Percentiles rank a stretch among this genome's conserved stretches.
phyloP scores from a whole-genome alignment of 2,797 vertebrate genomes.

The Sarcoramphus papa region DNA sequence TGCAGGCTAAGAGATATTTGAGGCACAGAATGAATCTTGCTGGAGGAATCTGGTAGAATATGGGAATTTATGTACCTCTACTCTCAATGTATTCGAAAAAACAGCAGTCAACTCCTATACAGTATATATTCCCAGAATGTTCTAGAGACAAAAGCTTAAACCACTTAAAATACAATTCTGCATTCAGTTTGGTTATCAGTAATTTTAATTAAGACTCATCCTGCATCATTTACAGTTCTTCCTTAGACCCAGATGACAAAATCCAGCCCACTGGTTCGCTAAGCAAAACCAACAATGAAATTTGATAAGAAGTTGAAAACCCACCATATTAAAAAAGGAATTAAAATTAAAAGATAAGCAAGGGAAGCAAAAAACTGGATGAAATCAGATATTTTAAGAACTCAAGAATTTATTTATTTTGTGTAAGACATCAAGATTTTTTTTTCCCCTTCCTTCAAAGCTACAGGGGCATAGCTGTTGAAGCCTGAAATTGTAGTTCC shows the following conservation, averaged over 20 bases:
- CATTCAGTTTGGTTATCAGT: constrained; percentile 52
- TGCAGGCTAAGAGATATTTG: not conserved
- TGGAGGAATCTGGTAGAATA: not conserved
- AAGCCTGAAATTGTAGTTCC: constrained; percentile 70
- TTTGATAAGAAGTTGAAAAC: not conserved
- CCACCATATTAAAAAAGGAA: not conserved
- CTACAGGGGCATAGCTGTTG: constrained; percentile 59
- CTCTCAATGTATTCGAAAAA: constrained; percentile 43
- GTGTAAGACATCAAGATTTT: constrained; percentile 38
- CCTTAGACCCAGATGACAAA: constrained; percentile 59
- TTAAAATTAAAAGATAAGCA: constrained; percentile 20
- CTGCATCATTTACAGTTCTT: constrained; percentile 58
- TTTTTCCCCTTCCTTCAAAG: constrained; percentile 44
- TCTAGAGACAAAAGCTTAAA: constrained; percentile 36
- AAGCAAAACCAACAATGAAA: constrained; percentile 32
- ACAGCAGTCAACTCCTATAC: not conserved
- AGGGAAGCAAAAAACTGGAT: not conserved
- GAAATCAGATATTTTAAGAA: constrained; percentile 46
- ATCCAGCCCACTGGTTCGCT: constrained; percentile 52
- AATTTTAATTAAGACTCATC: constrained; percentile 59
- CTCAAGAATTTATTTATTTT: constrained; percentile 57
- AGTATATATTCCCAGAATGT: constrained; percentile 17
- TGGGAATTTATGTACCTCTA: constrained; percentile 19
- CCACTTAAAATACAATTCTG: constrained; percentile 45
- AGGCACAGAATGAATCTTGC: constrained; percentile 5